Evolutionary conservation across 2,113 vertebrate species (phyloP).

Genomic region (Cnemophilus loriae): DNA sequence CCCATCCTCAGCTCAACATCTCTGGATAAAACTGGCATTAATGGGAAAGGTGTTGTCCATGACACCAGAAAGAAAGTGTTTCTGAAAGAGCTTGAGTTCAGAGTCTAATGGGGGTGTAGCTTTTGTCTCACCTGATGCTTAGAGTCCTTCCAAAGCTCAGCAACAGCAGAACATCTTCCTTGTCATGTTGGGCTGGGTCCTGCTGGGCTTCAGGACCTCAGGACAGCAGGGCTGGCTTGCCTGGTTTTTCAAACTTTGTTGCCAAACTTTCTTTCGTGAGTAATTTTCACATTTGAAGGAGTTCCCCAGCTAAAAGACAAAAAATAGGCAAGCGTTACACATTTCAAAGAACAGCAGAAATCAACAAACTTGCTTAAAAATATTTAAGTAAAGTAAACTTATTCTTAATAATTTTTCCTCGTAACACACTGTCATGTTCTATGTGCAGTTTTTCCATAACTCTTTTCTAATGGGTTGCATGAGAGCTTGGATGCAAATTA

Average conservation of each 20-base stretch:
- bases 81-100: neutral
- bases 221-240: neutral
- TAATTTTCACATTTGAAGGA: neutral
- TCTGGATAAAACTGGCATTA: neutral
- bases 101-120: neutral
- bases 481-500: conserved; percentile 10
- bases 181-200: rapidly evolving
- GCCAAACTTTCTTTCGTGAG: neutral
- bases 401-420: neutral
- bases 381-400: neutral
- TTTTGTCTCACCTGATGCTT: neutral
- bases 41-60: rapidly evolving
- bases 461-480: neutral
- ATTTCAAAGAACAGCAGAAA: neutral
- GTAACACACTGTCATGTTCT: neutral
- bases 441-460: neutral
- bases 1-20: neutral
- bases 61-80: neutral
- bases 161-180: neutral
- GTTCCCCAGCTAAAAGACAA: neutral
- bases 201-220: neutral
- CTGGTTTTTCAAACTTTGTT: neutral
- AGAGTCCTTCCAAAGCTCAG: neutral
- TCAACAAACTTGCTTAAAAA: neutral
- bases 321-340: neutral